Evolutionary conservation across 1,140 invertebrate genomes (phyloP).

Genomic region (Oryzaephilus surinamensis): DNA sequence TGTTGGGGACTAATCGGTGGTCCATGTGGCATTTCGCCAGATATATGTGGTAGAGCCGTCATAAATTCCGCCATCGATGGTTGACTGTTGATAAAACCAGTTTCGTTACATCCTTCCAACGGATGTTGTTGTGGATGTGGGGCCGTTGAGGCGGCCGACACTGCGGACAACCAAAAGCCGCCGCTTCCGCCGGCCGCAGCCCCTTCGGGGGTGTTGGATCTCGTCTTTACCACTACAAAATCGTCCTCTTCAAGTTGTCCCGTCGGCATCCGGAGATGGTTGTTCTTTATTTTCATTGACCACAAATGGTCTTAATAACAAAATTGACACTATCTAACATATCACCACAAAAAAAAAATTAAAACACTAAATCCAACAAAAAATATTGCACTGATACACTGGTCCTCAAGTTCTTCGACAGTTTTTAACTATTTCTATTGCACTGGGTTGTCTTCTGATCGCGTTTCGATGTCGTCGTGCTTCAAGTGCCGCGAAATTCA

Average conservation of each 20-base stretch:
- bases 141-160: slow-evolving; percentile 22
- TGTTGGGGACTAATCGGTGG: slow-evolving; percentile 42
- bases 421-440: too few species aligned
- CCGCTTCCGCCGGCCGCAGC: slow-evolving; percentile 26
- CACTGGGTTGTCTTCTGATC: too few species aligned
- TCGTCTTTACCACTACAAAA: slow-evolving; percentile 36
- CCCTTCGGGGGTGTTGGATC: slow-evolving; percentile 33
- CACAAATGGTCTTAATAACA: slow-evolving; percentile 7
- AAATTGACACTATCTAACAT: slow-evolving; percentile 3
- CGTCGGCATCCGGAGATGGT: slow-evolving; percentile 33
- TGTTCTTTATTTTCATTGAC: slow-evolving; percentile 32
- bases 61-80: slow-evolving; percentile 90
- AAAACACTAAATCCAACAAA: neutral
- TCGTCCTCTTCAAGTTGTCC: slow-evolving; percentile 36
- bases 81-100: slow-evolving; percentile 84
- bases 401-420: too few species aligned
- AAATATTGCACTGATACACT: too few species aligned
- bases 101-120: slow-evolving; percentile 49
- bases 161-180: slow-evolving; percentile 35
- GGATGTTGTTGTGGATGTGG: slow-evolving; percentile 14
- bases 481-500: slow-evolving; percentile 19
- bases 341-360: neutral
- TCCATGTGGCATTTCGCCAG: slow-evolving; percentile 40
- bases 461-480: neutral
- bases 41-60: slow-evolving; percentile 65